Conservation (phyloP, 2,113 vertebrate genomes). For the Sarotherodon lohbergeri region DNA sequence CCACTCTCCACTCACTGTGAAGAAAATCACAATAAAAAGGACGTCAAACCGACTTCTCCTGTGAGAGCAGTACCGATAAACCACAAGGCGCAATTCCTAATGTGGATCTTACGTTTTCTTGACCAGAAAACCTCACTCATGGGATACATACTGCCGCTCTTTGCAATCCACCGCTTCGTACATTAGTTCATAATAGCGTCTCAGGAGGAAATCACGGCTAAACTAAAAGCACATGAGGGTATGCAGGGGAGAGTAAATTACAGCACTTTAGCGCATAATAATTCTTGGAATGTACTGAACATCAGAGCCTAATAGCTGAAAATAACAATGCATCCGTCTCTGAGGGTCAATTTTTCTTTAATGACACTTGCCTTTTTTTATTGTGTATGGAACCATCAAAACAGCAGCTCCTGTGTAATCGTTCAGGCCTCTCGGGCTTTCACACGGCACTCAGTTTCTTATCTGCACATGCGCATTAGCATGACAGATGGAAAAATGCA, state of each 20-base stretch:
- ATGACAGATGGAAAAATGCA: background rate
- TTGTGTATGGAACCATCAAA: background rate
- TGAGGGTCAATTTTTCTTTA: background rate
- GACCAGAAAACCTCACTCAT: background rate
- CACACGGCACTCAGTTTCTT: background rate
- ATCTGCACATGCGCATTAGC: background rate
- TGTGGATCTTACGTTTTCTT: background rate
- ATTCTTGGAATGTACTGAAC: constrained; percentile 9
- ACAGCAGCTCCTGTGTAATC: background rate
- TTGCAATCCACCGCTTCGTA: background rate
- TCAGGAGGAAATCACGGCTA: background rate
- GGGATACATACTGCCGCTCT: background rate
- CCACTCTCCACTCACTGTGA: background rate
- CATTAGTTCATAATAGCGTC: background rate
- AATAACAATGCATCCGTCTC: constrained; percentile 10
- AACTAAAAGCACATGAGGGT: constrained; percentile 14
- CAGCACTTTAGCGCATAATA: constrained; percentile 20
- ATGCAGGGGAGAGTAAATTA: constrained; percentile 15
- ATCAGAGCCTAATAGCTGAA: constrained; percentile 2
- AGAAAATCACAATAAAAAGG: background rate
- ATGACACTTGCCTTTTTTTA: background rate
- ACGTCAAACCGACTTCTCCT: background rate
- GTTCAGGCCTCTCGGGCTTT: background rate
- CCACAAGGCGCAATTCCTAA: background rate
- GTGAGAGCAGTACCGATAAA: background rate